A percentile compares a stretch with the other conserved stretches of the same genome.
phyloP scores from a whole-genome alignment of 2,113 vertebrate genomes.

The Gymnarchus niloticus region DNA sequence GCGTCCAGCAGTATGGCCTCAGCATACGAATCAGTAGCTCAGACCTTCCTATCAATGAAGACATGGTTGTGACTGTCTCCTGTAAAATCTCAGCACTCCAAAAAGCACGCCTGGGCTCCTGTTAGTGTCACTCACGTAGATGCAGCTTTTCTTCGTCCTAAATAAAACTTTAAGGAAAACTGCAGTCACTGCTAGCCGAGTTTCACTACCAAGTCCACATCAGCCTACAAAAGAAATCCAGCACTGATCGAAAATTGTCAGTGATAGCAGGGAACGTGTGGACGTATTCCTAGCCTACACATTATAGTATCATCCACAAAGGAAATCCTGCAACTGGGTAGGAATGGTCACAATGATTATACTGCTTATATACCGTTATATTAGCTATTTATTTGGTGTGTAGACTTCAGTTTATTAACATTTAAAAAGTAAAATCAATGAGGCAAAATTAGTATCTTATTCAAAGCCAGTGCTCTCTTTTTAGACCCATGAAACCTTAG shows the following conservation, averaged over 20 bases:
- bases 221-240: background rate
- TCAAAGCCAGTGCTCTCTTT: background rate
- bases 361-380: background rate
- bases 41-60: background rate
- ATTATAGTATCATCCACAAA: background rate
- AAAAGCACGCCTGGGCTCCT: background rate
- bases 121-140: background rate
- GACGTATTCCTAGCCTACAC: background rate
- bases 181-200: background rate
- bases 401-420: background rate
- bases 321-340: background rate
- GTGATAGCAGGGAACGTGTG: background rate
- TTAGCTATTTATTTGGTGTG: background rate
- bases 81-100: background rate
- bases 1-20: too few species aligned
- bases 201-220: too few species aligned
- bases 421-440: background rate
- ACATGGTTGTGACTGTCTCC: background rate
- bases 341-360: background rate
- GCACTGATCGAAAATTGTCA: background rate
- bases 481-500: background rate
- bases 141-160: background rate
- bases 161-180: background rate
- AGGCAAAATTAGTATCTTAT: background rate
- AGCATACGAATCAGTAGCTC: too few species aligned